Base-by-base conservation (phyloP, 2,797 vertebrate genomes). In the Intellagama lesueurii region DNA sequence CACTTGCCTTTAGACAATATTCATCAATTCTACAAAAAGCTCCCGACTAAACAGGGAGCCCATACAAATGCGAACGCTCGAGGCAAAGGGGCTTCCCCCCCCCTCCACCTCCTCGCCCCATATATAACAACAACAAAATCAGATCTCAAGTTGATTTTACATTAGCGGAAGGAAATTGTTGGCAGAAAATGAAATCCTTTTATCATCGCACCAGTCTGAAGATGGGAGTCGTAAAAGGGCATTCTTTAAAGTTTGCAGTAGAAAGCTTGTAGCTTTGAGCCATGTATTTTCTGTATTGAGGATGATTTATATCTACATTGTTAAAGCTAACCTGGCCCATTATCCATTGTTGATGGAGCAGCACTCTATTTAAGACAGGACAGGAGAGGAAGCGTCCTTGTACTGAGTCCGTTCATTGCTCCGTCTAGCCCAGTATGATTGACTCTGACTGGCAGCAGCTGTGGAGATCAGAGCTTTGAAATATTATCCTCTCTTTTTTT, bases 1-100 rank as follows among this genome's bases (percentile, higher is more conserved):
- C 96, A 96, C 96, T 97, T 96, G 96, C 95, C 96, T 96, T 96
- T 96, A 97, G 96, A 97, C 96, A 95, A 97, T 97, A 97, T 97
- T 96, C 93, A 97, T 97, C 97, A 97, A 95, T 96, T 95, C 95
- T 96, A 96, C 95, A 93, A 96, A 90, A 97, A 97, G 96, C 94
- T 95, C 94, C 95, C 5, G 89, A 91, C 95, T 94, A 93, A 95
- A 95, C 95, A 93, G 85, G 92, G 94, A 95, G 92, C 93, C 91
- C 83, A 91, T 96, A 96, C 95, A 95, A 96, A 96, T 94, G 26
- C 28, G 94, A 95, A 87, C 32, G 93, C 95, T 93, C 2, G 17
- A 87, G 75, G 93, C 91, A 82, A 84, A 49, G 52, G n/a, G 82
- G 49, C 83, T 92, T 92, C 92, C 92, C 49, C 47, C 47, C n/a